Evolutionary conservation across 2,888 invertebrate species (phyloP), one percentile per base, ranked within the genome.

Genomic region (Lepidochitona cinerea): DNA sequence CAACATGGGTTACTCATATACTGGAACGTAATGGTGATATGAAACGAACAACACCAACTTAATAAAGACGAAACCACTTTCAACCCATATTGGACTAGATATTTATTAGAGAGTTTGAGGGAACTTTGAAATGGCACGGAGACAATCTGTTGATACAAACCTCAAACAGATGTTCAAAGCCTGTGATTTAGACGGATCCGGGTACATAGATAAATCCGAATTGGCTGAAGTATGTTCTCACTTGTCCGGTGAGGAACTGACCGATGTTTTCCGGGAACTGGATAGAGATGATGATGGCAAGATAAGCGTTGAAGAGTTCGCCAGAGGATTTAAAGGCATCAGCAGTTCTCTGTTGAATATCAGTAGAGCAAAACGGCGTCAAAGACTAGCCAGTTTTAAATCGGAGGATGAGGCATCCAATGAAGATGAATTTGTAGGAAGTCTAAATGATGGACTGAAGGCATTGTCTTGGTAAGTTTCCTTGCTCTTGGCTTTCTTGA

Each of bases 241-340:
- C 36, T 89, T 92, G 70, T 90, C 91, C 5, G 90, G 79, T 0
- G 85, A 87, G 0, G 92, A 92, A 75, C 89, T 92, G 0, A 89
- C 91, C 72, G 90, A 89, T 35, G 91, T 93, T 67, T 93, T 93
- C 81, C 81, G 82, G 7, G 92, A 92, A 79, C 85, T 93, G 70
- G 93, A 93, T 81, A 90, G 90, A 71, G 92, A 93, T 80, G 91
- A 91, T 4, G 92, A 93, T 82, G 93, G 92, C 0, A 83, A 89
- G 71, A 92, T 93, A 74, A 91, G 91, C 76, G 90, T 92, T 72
- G 89, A 91, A 1, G 93, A 93, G 83, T 93, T 93, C 81, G 89
- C 91, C 2, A 87, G 89, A 70, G 92, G 93, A 3, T 92, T 92
- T 74, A 83, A 83, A 65, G 86, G 85, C 36, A 84, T 87, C 33